Evolutionary conservation across 2,888 invertebrate species (phyloP), one percentile per base, ranked within the genome.

Genomic region (Ligdia adustata): DNA sequence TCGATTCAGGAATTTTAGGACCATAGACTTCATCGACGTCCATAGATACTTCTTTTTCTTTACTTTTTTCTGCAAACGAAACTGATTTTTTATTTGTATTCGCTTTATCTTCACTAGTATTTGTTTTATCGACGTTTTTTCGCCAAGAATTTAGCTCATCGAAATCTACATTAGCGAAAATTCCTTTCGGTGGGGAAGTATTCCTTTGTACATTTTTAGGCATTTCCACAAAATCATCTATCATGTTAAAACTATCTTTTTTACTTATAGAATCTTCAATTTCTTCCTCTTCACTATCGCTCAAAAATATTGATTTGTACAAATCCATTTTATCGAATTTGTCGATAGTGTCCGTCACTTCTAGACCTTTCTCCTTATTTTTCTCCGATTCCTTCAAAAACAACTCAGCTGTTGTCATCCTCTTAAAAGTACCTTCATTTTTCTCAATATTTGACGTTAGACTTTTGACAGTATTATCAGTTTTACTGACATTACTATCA

Each of bases 281-380:
- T 20, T 54, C 62, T 37, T 94, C 94, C 7, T 92, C 91, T 62
- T 94, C 95, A 67, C 94, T 95, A 48, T 96, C 95, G 64, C 94
- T 94, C 14, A 95, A 91, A 72, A 98, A 98, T 65, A 98, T 96
- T 0, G 97, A 95, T 79, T 96, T 96, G 70, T 97, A 98, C 2
- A 98, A 86, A 79, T 98, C 98, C 75, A 91, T 88, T 80, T 82
- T 90, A 46, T 91, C 88, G 44, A 91, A 91, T 59, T 86, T 82
- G 9, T 89, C 77, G 44, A 91, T 90, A 0, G 90, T 84, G 34
- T 88, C 80, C 0, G 78, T 78, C 0, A 86, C 77, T 63, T 72
- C 75, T 2, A 59, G 63, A 0, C 68, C 75, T 55, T 73, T 61
- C 1, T 75, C 62, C 54, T 79, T 79, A 4, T 47, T 71, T 39